Evolutionary conservation across 1,140 invertebrate species (phyloP), one percentile per base, ranked within the genome.

Genomic region (Saccostrea glomerata): DNA sequence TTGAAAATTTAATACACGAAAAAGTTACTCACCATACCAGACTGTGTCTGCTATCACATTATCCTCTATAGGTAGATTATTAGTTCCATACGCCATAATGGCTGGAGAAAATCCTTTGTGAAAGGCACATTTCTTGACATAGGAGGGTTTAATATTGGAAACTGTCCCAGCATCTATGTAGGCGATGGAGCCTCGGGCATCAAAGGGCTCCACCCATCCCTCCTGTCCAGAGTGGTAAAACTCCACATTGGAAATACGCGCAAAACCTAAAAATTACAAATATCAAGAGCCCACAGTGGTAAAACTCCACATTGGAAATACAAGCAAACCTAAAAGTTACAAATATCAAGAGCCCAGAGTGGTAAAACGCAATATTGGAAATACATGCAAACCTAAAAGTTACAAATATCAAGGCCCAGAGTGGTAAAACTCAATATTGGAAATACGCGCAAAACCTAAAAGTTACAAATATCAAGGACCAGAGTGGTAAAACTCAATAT

Each of bases 171-270:
- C 30, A 87, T 93, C 90, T 9, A 93, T 77, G 58, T 86, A 94
- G 25, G 94, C 90, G 5, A 94, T 56, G 17, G 93, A 92, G 87
- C 87, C 94, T 4, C 93, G 89, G 5, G 93, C 89, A 82, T 94
- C 94, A 73, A 91, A 90, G 13, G 77, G 54, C 6, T 89, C 88
- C 6, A 87, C 90, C 40, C 73, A 94, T 3, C 94, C 94, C 85
- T 94, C 92, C 63, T 94, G 94, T 13, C 94, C 94, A 12, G 90
- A 92, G 82, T 91, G 92, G 82, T 89, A 90, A 82, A 94, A 94
- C 82, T 93, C 92, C 11, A 92, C 91, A 82, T 94, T 92, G 12
- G 84, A 84, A 20, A 94, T 88, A 40, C 92, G 87, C 0, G 91
- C 93, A 88, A 87, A 91, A 63, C 93, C 94, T 94, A 87, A n/a